phyloP scores from a whole-genome alignment of 2,888 invertebrate species.

The Caenorhabditis angaria region DNA sequence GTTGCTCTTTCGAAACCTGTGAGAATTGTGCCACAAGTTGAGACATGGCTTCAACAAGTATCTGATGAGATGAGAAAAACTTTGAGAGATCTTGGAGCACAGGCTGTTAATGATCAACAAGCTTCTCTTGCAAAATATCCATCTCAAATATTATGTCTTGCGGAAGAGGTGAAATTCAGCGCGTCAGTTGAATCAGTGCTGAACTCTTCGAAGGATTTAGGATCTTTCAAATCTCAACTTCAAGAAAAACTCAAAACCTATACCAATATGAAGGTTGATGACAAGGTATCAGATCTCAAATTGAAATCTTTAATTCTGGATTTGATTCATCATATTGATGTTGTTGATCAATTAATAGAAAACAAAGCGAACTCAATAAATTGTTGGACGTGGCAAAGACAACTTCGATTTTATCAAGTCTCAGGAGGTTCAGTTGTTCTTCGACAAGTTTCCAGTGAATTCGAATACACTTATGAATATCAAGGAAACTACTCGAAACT shows the following conservation, averaged over 20 bases:
- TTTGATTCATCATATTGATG: constrained; percentile 87
- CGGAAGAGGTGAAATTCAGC: constrained; percentile 86
- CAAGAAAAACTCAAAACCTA: constrained; percentile 74
- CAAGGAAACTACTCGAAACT: constrained; percentile 94
- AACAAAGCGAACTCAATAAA: constrained; percentile 74
- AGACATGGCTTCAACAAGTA: constrained; percentile 82
- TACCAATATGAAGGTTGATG: constrained; percentile 74
- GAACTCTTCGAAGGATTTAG: constrained; percentile 53
- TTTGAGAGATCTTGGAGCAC: constrained; percentile 80
- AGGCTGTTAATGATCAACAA: constrained; percentile 76
- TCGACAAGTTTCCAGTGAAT: constrained; percentile 91
- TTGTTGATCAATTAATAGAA: constrained; percentile 83
- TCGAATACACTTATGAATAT: constrained; percentile 96
- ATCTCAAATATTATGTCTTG: constrained; percentile 84
- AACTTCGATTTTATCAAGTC: constrained; percentile 78
- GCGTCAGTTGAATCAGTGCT: constrained; percentile 81
- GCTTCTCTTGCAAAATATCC: constrained; percentile 79
- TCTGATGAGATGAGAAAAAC: constrained; percentile 85
- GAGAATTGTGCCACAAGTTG: constrained; percentile 81
- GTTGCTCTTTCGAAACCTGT: constrained; percentile 79
- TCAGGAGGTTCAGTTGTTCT: constrained; percentile 77
- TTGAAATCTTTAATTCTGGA: constrained; percentile 91
- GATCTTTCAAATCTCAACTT: constrained; percentile 72
- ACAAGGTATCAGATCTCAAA: constrained; percentile 82
- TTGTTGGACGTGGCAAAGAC: constrained; percentile 94